Percentiles rank a stretch among this genome's conserved stretches.
Conservation (phyloP, 2,113 vertebrate genomes). For the Cebus imitator region DNA sequence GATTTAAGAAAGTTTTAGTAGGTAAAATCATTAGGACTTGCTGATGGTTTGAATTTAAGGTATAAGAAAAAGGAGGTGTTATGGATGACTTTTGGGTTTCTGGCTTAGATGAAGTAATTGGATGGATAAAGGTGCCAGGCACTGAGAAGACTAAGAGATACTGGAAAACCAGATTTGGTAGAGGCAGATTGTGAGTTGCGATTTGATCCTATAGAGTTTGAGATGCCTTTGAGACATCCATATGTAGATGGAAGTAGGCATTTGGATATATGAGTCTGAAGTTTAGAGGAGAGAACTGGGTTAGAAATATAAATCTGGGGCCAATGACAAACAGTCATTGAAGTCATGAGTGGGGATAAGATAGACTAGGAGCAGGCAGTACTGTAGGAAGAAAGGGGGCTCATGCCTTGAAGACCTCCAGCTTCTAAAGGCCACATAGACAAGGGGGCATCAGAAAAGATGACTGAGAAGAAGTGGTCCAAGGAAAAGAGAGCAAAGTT, state of each 20-base stretch:
- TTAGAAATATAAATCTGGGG: neutral
- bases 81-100: neutral
- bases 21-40: neutral
- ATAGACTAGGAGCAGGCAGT: neutral
- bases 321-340: neutral
- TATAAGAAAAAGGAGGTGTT: neutral
- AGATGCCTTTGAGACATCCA: neutral
- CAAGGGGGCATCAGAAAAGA: neutral
- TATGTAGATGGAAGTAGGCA: neutral
- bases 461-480: neutral
- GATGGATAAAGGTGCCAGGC: neutral
- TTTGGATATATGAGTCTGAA: neutral
- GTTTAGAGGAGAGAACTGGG: neutral
- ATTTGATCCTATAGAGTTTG: neutral
- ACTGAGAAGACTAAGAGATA: neutral
- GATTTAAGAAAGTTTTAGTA: slow-evolving; percentile 6
- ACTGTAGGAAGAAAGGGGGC: neutral
- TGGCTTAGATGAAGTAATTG: neutral
- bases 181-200: neutral
- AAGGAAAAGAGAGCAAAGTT: neutral
- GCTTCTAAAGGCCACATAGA: neutral
- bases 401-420: neutral
- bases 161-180: neutral
- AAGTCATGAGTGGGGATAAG: neutral
- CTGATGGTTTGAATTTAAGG: slow-evolving; percentile 5